phyloP scores from a whole-genome alignment of 2,113 vertebrate genomes.

The Phrynosoma platyrhinos region DNA sequence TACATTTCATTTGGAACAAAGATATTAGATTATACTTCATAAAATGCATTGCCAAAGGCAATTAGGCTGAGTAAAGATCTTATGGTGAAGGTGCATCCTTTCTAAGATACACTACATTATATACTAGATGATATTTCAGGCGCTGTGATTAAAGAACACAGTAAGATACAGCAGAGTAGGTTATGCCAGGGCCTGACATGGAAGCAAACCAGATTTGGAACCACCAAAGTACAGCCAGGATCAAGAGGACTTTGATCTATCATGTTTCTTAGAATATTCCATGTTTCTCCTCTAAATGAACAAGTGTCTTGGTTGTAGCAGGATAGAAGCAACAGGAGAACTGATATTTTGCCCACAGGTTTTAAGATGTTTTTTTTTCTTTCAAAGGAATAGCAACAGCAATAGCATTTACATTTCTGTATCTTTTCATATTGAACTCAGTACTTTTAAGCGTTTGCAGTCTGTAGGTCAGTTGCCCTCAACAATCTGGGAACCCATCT shows the following conservation, averaged over 20 bases:
- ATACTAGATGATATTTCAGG: not conserved
- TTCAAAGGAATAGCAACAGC: not conserved
- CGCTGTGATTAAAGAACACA: not conserved
- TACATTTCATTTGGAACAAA: too few relatives aligned
- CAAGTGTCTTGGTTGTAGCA: not conserved
- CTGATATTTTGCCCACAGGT: too few relatives aligned
- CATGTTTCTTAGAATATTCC: not conserved
- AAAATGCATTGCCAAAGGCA: too few relatives aligned
- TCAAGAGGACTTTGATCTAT: not conserved
- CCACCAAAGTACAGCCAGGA: not conserved
- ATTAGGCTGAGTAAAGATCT: not conserved
- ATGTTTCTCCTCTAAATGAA: not conserved
- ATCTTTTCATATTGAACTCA: too few relatives aligned
- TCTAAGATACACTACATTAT: too few relatives aligned
- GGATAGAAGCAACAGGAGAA: not conserved
- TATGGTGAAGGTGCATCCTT: not conserved
- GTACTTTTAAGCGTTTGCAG: too few relatives aligned
- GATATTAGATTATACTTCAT: too few relatives aligned
- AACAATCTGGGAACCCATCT: not conserved
- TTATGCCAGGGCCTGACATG: not conserved
- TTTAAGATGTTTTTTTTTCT: too few relatives aligned
- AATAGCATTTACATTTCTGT: too few relatives aligned
- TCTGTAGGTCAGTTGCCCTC: too few relatives aligned
- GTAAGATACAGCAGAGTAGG: not conserved
- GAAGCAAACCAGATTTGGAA: not conserved